Conservation (phyloP, 1,140 invertebrate genomes). For the Hyphantria cunea region DNA sequence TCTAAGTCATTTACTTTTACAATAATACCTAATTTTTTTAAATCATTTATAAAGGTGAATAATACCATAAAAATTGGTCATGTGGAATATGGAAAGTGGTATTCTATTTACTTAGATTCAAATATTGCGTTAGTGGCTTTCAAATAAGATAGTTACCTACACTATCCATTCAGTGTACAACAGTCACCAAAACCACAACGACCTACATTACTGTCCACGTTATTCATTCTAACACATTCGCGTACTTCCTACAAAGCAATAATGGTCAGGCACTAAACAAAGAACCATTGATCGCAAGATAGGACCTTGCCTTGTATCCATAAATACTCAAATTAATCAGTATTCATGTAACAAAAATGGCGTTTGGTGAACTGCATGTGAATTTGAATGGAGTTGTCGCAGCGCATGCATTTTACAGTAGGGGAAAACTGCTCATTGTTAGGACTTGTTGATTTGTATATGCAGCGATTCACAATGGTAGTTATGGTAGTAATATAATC, state of each 20-base stretch:
- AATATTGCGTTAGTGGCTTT: neutral
- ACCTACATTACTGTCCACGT: slow-evolving; percentile 7
- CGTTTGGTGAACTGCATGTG: slow-evolving; percentile 69
- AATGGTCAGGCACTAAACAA: slow-evolving; percentile 47
- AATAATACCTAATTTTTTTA: no score
- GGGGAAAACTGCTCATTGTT: slow-evolving; percentile 60
- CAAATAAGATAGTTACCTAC: neutral
- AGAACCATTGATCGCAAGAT: slow-evolving; percentile 41
- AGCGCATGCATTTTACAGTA: slow-evolving; percentile 66
- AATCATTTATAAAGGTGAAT: no score
- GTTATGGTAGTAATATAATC: slow-evolving; percentile 21
- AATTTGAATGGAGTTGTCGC: slow-evolving; percentile 66
- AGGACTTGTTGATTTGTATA: slow-evolving; percentile 28
- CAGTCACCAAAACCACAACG: slow-evolving; percentile 4
- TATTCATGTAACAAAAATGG: slow-evolving; percentile 57
- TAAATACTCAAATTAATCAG: slow-evolving; percentile 55
- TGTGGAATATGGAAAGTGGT: no score
- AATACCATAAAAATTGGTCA: no score
- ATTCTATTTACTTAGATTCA: neutral
- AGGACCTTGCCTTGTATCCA: slow-evolving; percentile 40
- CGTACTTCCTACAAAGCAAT: slow-evolving; percentile 32
- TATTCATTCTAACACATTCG: slow-evolving; percentile 14
- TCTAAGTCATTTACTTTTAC: no score
- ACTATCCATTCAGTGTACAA: neutral
- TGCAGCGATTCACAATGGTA: slow-evolving; percentile 28